phyloP scores from a whole-genome alignment of 2,797 vertebrate species.

The Neosilurus mollespiculum region DNA sequence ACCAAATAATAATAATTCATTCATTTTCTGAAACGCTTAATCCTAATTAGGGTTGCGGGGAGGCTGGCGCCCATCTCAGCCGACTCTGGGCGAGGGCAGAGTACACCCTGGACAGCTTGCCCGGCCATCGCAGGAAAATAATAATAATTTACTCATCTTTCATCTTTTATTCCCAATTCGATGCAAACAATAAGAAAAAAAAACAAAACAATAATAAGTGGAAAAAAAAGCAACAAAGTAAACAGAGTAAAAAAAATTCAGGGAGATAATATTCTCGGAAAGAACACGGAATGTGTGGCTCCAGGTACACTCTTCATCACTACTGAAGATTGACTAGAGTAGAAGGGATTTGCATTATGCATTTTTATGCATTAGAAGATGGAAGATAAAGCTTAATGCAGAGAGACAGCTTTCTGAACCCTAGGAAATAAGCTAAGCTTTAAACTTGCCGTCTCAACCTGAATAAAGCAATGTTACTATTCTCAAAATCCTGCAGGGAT shows the following conservation, averaged over 20 bases:
- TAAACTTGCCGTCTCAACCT: not conserved
- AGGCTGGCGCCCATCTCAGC: too few species aligned
- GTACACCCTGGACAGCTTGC: too few species aligned
- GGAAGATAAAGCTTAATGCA: not conserved
- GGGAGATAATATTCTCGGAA: not conserved
- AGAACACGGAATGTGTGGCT: not conserved
- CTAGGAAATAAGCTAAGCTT: not conserved
- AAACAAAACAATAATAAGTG: too few species aligned
- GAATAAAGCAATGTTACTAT: not conserved
- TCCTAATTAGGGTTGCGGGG: too few species aligned
- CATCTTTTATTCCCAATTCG: not conserved
- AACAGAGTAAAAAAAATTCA: conserved; percentile 24
- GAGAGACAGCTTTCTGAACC: not conserved
- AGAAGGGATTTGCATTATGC: conserved; percentile 5
- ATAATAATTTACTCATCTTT: not conserved
- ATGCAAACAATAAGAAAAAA: not conserved
- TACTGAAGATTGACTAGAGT: not conserved
- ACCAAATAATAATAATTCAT: too few species aligned
- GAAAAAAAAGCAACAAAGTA: conserved; percentile 30
- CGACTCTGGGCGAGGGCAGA: too few species aligned
- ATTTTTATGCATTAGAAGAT: not conserved
- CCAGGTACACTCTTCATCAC: not conserved
- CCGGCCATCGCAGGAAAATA: not conserved
- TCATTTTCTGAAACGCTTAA: too few species aligned
- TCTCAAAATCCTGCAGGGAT: not conserved